Evolutionary conservation across 2,888 invertebrate genomes (phyloP), one percentile per base, ranked within the genome.

Genomic region (Microplitis manilae): DNA sequence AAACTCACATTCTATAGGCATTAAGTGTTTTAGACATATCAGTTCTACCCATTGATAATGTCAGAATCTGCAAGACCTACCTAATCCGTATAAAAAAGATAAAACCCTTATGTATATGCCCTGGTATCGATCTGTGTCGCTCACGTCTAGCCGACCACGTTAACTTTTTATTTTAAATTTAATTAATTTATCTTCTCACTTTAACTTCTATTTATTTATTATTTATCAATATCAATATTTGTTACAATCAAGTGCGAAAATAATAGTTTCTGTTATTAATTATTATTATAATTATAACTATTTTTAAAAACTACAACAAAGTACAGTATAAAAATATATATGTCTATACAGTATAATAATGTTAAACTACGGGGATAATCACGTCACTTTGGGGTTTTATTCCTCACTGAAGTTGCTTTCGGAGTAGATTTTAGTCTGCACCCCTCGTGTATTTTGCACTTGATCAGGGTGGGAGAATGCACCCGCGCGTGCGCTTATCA

Each of bases 1-100:
- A 94, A 91, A 95, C 95, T 96, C 92, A 96, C 96, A 96, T 95
- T 93, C 96, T 94, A 91, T 96, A 96, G 89, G 95, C 95, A 92
- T 96, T 96, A 90, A 96, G 94, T 90, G 95, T 95, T 93, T 95
- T 96, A 91, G 96, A 96, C 94, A 95, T 95, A 88, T 89, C 88
- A 84, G 89, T 90, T 83, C 88, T 88, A 88, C 89, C 89, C 90
- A 90, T 90, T 84, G 87, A 81, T 86, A 87, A 86, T 78, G 84
- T 81, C 82, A 84, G 62, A 75, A 72, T 73, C 77, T 71, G 67
- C 76, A 76, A 73, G 78, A 82, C 81, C 84, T 85, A 84, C 80
- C 81, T 85, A 84, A 68, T 71, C 79, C 73, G 80, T 84, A 82
- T 77, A 81, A 82, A 81, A 80, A 69, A 81, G 81, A 83, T 80